Evolutionary conservation across 2,888 invertebrate species (phyloP).

Genomic region (Danaus chrysippus): DNA sequence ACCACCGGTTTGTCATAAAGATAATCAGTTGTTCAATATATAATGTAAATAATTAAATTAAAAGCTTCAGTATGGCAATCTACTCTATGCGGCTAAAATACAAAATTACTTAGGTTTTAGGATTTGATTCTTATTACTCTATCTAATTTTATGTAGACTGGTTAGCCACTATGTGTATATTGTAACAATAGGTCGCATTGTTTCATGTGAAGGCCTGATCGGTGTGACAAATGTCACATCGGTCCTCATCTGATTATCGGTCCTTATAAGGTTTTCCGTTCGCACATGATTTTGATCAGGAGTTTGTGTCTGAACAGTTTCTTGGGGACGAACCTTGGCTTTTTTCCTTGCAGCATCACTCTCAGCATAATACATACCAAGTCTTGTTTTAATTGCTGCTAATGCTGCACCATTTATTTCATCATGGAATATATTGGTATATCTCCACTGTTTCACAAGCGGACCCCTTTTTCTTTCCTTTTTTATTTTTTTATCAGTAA

Average conservation of each 20-base stretch:
- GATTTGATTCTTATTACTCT: background rate
- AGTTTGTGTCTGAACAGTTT: conserved; percentile 54
- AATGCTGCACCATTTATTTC: conserved; percentile 75
- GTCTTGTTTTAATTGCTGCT: conserved; percentile 73
- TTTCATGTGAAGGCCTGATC: conserved; percentile 37
- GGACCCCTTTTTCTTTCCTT: conserved; percentile 70
- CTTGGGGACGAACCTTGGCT: conserved; percentile 57
- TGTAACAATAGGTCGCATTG: conserved; percentile 64
- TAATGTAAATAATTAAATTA: background rate
- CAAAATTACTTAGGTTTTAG: background rate
- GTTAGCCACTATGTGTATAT: conserved; percentile 50
- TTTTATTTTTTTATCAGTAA: conserved; percentile 52
- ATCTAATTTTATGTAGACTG: background rate
- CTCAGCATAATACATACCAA: conserved; percentile 75
- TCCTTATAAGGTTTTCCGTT: conserved; percentile 16
- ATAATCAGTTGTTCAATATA: background rate
- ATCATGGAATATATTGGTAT: conserved; percentile 78
- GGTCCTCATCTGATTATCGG: background rate
- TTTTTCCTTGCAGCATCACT: conserved; percentile 74
- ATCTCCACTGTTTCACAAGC: conserved; percentile 77
- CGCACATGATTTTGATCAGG: conserved; percentile 44
- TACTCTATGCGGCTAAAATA: background rate
- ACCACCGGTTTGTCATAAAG: background rate
- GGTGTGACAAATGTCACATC: conserved; percentile 12
- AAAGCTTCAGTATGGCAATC: conserved; percentile 5